Percentiles rank a stretch among this genome's conserved stretches.
Conservation (phyloP, 2,888 invertebrate species). For the Rhagium mordax region DNA sequence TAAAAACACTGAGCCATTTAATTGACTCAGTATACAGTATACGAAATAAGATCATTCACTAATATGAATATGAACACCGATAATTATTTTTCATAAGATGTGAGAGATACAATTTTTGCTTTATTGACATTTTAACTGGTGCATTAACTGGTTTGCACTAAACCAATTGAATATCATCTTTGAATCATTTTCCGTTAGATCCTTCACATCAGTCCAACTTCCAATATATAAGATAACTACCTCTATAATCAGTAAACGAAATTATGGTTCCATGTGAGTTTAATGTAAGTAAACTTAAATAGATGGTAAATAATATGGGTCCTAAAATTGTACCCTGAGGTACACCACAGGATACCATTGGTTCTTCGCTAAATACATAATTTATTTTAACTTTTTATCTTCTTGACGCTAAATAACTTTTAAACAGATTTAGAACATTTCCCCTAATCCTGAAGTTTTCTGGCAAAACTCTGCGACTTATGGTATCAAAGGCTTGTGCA, state of each 20-base stretch:
- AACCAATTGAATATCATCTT: neutral
- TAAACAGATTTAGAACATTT: neutral
- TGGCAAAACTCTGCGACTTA: neutral
- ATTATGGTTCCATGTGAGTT: neutral
- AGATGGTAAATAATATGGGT: neutral
- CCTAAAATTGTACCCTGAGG: neutral
- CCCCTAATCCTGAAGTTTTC: neutral
- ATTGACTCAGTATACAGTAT: too few relatives aligned
- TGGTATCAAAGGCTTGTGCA: neutral
- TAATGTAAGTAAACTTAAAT: neutral
- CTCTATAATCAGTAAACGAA: neutral
- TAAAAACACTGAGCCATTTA: too few relatives aligned
- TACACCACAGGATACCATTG: neutral
- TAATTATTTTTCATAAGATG: too few relatives aligned
- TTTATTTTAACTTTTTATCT: neutral
- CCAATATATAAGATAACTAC: too few relatives aligned
- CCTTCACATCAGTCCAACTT: neutral
- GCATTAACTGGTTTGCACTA: too few relatives aligned
- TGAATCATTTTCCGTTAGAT: neutral
- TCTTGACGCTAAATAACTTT: neutral
- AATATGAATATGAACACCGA: too few relatives aligned
- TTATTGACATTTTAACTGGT: too few relatives aligned
- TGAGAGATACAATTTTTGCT: too few relatives aligned
- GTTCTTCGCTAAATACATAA: neutral
- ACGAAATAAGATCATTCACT: too few relatives aligned